phyloP scores from a whole-genome alignment of 2,113 vertebrate genomes.

The Ariopsis seemanni region DNA sequence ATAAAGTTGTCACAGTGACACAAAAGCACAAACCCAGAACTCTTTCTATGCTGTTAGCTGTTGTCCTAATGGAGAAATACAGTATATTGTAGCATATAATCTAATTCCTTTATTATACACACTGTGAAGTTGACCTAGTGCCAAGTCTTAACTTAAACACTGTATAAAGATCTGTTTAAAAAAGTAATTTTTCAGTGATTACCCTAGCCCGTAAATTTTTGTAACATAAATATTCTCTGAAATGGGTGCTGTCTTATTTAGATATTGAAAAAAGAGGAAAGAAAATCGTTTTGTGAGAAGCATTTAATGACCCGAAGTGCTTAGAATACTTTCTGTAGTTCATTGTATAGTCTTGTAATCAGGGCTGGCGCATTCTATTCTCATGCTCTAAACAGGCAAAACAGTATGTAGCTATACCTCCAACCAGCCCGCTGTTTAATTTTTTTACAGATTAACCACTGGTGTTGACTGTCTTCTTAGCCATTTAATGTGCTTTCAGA shows the following conservation, averaged over 20 bases:
- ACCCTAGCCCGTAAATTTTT: slow-evolving; percentile 54
- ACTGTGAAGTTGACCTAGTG: slow-evolving; percentile 53
- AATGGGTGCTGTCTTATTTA: slow-evolving; percentile 68
- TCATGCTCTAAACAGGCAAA: neutral
- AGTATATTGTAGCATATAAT: slow-evolving; percentile 41
- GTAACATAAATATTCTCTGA: slow-evolving; percentile 63
- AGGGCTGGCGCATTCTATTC: slow-evolving; percentile 13
- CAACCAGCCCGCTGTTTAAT: neutral
- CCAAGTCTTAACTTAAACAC: slow-evolving; percentile 49
- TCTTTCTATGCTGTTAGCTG: slow-evolving; percentile 65
- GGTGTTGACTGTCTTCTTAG: neutral
- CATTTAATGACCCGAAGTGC: slow-evolving; percentile 72
- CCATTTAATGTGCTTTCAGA: neutral
- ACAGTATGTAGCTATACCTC: slow-evolving; percentile 18
- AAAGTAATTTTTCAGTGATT: slow-evolving; percentile 34
- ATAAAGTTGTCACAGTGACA: slow-evolving; percentile 46
- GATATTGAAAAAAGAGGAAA: slow-evolving; percentile 37
- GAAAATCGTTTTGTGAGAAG: slow-evolving; percentile 64
- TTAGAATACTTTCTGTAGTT: slow-evolving; percentile 73
- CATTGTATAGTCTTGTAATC: slow-evolving; percentile 46
- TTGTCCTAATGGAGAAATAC: slow-evolving; percentile 45
- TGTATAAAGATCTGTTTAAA: slow-evolving; percentile 31
- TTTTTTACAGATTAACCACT: neutral
- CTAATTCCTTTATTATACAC: slow-evolving; percentile 38
- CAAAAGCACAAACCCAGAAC: slow-evolving; percentile 69